A percentile compares a stretch with the other conserved stretches of the same genome.
Conservation (phyloP, 2,888 invertebrate genomes). For the Trichopoda pennipes region DNA sequence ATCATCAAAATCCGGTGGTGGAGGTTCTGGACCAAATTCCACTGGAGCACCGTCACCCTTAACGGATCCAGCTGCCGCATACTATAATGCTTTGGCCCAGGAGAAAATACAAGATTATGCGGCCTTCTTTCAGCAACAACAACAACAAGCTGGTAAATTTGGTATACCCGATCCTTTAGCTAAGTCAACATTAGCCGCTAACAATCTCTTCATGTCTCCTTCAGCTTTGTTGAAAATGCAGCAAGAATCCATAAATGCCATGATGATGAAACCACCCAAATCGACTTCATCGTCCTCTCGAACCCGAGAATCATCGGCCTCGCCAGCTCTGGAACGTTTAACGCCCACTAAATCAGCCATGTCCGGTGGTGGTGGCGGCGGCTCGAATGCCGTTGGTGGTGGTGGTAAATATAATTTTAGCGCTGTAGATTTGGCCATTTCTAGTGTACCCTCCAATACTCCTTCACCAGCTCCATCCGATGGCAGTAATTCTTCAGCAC, state of each 20-base stretch:
- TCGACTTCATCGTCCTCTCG: constrained; percentile 78
- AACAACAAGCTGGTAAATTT: constrained; percentile 79
- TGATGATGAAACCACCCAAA: constrained; percentile 83
- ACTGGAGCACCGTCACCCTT: constrained; percentile 73
- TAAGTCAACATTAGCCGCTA: constrained; percentile 87
- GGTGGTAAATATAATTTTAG: constrained; percentile 80
- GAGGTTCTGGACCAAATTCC: constrained; percentile 69
- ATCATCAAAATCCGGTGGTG: constrained; percentile 69
- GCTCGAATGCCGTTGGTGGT: constrained; percentile 71
- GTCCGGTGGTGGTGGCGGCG: constrained; percentile 69
- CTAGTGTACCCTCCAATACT: constrained; percentile 80
- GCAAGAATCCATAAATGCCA: constrained; percentile 81
- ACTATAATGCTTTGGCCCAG: constrained; percentile 79
- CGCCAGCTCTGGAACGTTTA: constrained; percentile 78
- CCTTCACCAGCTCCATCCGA: constrained; percentile 78
- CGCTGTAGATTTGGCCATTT: constrained; percentile 81
- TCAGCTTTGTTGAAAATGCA: constrained; percentile 87
- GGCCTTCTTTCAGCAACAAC: constrained; percentile 81
- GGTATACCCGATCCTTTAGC: constrained; percentile 88
- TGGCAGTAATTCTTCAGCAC: constrained; percentile 76
- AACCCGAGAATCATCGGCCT: constrained; percentile 80
- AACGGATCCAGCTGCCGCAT: constrained; percentile 75
- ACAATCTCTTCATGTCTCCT: constrained; percentile 90
- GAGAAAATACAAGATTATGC: constrained; percentile 82
- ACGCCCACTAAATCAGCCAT: constrained; percentile 77